A percentile compares a stretch with the other conserved stretches of the same genome.
Conservation (phyloP, 2,888 invertebrate genomes). For the Netelia virgata region DNA sequence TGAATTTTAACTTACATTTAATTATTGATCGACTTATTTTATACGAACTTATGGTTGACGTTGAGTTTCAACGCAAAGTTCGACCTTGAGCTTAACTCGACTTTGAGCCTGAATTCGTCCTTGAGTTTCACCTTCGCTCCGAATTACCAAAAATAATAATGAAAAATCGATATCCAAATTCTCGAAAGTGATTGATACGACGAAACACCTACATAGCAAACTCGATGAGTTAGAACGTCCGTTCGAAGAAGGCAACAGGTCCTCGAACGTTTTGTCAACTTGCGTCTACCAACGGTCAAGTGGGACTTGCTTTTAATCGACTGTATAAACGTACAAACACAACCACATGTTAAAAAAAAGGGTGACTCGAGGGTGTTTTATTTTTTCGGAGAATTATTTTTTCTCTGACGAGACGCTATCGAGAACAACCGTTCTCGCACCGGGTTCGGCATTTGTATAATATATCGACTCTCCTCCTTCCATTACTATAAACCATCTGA, state of each 20-base stretch:
- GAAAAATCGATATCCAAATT: too few relatives aligned
- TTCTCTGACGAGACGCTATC: slow-evolving; percentile 37
- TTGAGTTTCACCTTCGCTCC: too few relatives aligned
- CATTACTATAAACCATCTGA: slow-evolving; percentile 46
- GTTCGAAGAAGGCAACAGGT: slow-evolving; percentile 33
- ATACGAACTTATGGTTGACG: too few relatives aligned
- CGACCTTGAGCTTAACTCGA: too few relatives aligned
- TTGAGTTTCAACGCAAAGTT: too few relatives aligned
- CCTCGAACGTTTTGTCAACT: slow-evolving; percentile 50
- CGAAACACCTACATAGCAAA: slow-evolving; percentile 15
- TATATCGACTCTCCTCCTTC: slow-evolving; percentile 33
- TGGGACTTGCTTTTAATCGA: not conserved
- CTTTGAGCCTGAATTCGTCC: too few relatives aligned
- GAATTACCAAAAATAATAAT: too few relatives aligned
- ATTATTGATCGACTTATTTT: too few relatives aligned
- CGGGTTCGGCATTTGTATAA: slow-evolving; percentile 55
- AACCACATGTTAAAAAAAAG: slow-evolving; percentile 8
- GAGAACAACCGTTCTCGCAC: slow-evolving; percentile 62
- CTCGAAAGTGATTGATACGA: not conserved
- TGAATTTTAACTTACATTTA: too few relatives aligned
- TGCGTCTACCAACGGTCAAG: slow-evolving; percentile 27
- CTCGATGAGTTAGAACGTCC: slow-evolving; percentile 12
- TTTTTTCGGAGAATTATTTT: slow-evolving; percentile 55
- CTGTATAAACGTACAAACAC: slow-evolving; percentile 4
- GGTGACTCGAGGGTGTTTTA: slow-evolving; percentile 1